Percentiles rank a stretch among this genome's conserved stretches.
These are phyloP conservation scores for Stegodyphus dumicola DNA, from an alignment of 1,140 invertebrate genomes.

Conservation along the genomic window DNA sequence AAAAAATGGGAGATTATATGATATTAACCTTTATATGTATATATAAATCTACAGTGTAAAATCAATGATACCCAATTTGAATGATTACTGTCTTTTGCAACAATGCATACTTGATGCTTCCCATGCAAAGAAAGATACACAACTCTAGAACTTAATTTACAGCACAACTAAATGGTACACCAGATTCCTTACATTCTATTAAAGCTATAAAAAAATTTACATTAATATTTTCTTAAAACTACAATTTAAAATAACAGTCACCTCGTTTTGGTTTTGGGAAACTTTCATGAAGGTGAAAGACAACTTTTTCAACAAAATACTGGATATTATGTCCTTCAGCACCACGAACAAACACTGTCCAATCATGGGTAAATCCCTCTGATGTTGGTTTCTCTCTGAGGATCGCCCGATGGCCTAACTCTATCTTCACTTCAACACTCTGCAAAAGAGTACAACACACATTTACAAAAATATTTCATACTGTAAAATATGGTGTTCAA, in stretches of 20 bases:
- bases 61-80: too few relatives aligned
- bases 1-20: too few relatives aligned
- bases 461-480: not conserved
- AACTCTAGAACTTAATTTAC: too few relatives aligned
- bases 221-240: too few relatives aligned
- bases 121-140: too few relatives aligned
- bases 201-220: too few relatives aligned
- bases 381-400: constrained; percentile 81
- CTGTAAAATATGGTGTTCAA: not conserved
- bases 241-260: constrained; percentile 18
- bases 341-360: constrained; percentile 95
- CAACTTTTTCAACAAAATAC: constrained; percentile 93
- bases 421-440: constrained; percentile 83
- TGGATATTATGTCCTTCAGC: constrained; percentile 86
- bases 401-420: constrained; percentile 89
- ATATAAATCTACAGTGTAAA: too few relatives aligned
- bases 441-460: constrained; percentile 3
- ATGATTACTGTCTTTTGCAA: too few relatives aligned
- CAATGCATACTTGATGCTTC: too few relatives aligned
- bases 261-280: constrained; percentile 87
- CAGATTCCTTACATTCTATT: too few relatives aligned
- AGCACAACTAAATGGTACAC: too few relatives aligned
- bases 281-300: constrained; percentile 91
- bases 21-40: too few relatives aligned
- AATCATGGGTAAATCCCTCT: constrained; percentile 95